These are phyloP conservation scores for Hydropotes inermis DNA, from an alignment of 2,113 vertebrate genomes.

Conservation along the genomic window DNA sequence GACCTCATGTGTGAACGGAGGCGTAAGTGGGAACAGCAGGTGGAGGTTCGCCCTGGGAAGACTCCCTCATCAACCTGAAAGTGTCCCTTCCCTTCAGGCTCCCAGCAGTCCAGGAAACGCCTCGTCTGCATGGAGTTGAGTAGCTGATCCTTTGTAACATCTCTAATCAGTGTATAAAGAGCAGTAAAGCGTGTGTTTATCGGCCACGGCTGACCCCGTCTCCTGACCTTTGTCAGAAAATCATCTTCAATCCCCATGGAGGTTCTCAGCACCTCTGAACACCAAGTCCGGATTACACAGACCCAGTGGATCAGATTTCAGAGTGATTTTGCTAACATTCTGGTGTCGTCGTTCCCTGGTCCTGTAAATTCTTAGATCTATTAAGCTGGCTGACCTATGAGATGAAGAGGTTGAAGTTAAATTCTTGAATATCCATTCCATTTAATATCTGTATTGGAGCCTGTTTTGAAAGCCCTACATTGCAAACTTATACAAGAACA, in stretches of 20 bases:
- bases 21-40: too few species aligned
- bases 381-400: background rate
- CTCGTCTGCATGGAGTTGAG: background rate
- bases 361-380: background rate
- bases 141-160: accelerated
- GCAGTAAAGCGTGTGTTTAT: background rate
- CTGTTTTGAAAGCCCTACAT: background rate
- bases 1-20: background rate
- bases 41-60: accelerated
- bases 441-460: background rate
- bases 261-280: background rate
- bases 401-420: background rate
- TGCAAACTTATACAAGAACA: background rate
- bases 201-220: accelerated
- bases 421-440: background rate
- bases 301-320: too few species aligned
- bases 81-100: background rate
- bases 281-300: background rate
- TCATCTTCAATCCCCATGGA: background rate
- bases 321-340: background rate
- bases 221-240: background rate
- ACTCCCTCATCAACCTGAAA: background rate
- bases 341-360: background rate
- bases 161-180: background rate
- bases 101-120: background rate